phyloP scores from a whole-genome alignment of 2,113 vertebrate genomes.

The Triplophysa dalaica region DNA sequence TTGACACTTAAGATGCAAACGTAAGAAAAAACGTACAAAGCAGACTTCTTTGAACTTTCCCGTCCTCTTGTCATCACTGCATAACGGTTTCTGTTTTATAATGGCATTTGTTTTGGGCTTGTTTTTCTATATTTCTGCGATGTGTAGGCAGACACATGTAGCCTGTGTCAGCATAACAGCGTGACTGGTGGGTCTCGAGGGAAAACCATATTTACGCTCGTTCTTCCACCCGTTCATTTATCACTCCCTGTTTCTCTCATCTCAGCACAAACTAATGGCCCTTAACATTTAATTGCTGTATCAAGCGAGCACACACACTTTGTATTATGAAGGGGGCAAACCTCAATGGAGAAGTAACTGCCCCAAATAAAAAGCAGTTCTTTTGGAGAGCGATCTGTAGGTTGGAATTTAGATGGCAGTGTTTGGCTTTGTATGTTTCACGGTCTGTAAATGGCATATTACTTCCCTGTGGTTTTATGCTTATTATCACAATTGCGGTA shows the following conservation, averaged over 20 bases:
- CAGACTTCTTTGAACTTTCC: neutral
- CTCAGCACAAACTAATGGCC: constrained; percentile 50
- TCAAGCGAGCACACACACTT: constrained; percentile 22
- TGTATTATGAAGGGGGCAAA: constrained; percentile 29
- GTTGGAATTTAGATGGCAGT: neutral
- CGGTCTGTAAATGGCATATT: neutral
- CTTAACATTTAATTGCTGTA: constrained; percentile 41
- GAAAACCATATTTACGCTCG: constrained; percentile 50
- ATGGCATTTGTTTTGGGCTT: constrained; percentile 31
- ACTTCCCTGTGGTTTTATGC: neutral
- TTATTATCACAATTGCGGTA: neutral
- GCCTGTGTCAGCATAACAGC: constrained; percentile 41
- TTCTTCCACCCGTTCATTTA: constrained; percentile 41
- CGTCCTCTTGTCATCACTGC: neutral
- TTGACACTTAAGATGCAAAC: too few species aligned
- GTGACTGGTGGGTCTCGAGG: constrained; percentile 52
- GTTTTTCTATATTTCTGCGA: constrained; percentile 42
- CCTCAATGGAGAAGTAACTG: neutral
- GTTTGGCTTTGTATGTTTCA: neutral
- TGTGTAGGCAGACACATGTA: constrained; percentile 27
- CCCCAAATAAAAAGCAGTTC: constrained; percentile 20
- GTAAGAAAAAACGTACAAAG: neutral
- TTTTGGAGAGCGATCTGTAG: neutral
- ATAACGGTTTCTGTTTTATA: constrained; percentile 5
- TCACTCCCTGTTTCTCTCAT: constrained; percentile 39